phyloP scores from a whole-genome alignment of 2,888 invertebrate species.

The Sericinus montela region DNA sequence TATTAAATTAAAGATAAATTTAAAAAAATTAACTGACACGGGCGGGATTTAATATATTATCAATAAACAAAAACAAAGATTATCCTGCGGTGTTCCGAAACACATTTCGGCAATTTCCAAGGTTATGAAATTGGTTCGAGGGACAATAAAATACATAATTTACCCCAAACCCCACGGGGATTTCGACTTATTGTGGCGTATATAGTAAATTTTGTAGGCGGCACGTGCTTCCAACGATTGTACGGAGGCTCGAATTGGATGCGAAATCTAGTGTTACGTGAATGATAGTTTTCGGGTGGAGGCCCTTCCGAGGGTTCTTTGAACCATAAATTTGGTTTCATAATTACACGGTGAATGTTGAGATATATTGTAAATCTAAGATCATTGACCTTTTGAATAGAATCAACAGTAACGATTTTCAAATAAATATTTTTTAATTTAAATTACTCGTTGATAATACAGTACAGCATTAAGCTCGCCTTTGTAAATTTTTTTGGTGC shows the following conservation, averaged over 20 bases:
- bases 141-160: conserved; percentile 43
- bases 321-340: conserved; percentile 8
- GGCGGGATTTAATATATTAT: background rate
- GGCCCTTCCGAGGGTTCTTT: background rate
- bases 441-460: too few relatives aligned
- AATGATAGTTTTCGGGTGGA: conserved; percentile 25
- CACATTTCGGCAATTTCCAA: conserved; percentile 21
- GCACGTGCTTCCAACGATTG: conserved; percentile 36
- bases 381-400: background rate
- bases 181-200: conserved; percentile 31
- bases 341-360: conserved; percentile 10
- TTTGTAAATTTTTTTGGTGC: too few relatives aligned
- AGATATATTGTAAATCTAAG: conserved; percentile 8
- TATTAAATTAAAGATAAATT: too few relatives aligned
- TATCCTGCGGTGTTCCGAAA: conserved; percentile 9
- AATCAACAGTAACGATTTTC: too few relatives aligned
- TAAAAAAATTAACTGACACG: too few relatives aligned
- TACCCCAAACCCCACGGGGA: conserved; percentile 27
- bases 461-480: too few relatives aligned
- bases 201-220: conserved; percentile 34
- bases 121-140: conserved; percentile 39
- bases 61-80: conserved; percentile 1
- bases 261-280: conserved; percentile 16
- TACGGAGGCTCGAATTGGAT: conserved; percentile 22
- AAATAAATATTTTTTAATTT: too few relatives aligned